Percentiles rank a stretch among this genome's conserved stretches.
These are phyloP conservation scores for Caenorhabditis briggsae DNA, from an alignment of 1,140 invertebrate genomes.

Conservation along the genomic window DNA sequence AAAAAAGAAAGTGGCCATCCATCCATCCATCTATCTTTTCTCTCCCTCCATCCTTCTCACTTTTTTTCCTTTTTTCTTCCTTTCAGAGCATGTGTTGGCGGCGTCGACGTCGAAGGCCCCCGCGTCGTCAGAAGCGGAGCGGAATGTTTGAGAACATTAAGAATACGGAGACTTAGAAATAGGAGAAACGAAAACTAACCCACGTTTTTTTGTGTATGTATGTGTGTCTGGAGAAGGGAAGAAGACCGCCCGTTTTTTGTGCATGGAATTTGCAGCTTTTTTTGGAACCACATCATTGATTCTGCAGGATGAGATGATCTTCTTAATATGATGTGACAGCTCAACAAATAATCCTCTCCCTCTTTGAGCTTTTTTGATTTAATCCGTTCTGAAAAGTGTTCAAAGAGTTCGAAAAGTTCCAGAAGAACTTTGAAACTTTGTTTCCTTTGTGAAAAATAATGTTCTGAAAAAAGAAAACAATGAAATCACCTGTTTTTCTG, in stretches of 20 bases:
- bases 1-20: conserved; percentile 43
- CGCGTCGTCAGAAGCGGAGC: conserved; percentile 48
- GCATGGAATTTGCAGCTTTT: conserved; percentile 40
- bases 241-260: conserved; percentile 47
- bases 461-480: not conserved
- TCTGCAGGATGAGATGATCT: not conserved
- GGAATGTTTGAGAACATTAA: conserved; percentile 42
- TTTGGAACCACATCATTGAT: conserved; percentile 19
- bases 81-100: conserved; percentile 50
- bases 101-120: not conserved
- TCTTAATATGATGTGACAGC: not conserved
- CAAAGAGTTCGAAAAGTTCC: not conserved
- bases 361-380: not conserved
- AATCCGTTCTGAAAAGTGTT: not conserved
- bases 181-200: conserved; percentile 54
- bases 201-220: conserved; percentile 49
- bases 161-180: conserved; percentile 42
- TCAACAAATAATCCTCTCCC: conserved; percentile 8
- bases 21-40: conserved; percentile 50
- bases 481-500: not conserved
- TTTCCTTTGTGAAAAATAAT: not conserved
- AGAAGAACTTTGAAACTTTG: not conserved
- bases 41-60: conserved; percentile 15
- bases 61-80: not conserved
- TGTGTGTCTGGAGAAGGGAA: not conserved